phyloP scores from a whole-genome alignment of 2,113 vertebrate genomes.

The Oreotrochilus melanogaster region DNA sequence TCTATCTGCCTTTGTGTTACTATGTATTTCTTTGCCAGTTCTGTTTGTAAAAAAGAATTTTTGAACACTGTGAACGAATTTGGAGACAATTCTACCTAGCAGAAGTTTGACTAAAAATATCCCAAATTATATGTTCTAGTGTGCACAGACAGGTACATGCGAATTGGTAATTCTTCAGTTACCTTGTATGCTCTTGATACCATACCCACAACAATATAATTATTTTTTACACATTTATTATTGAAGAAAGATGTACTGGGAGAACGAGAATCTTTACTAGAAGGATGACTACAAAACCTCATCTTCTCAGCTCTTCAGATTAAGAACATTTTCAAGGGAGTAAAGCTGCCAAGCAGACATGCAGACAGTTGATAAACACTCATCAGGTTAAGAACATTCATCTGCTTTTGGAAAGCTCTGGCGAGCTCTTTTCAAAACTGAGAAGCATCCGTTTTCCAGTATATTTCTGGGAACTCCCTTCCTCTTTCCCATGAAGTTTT shows the following conservation, averaged over 20 bases:
- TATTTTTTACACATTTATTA: neutral
- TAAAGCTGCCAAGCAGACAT: neutral
- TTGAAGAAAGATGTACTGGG: neutral
- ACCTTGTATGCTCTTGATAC: neutral
- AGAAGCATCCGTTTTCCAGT: neutral
- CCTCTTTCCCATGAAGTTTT: constrained; percentile 58
- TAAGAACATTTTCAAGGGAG: neutral
- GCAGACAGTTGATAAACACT: constrained; percentile 57
- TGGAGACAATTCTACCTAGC: neutral
- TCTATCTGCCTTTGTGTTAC: neutral
- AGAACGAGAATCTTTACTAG: neutral
- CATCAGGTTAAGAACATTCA: constrained; percentile 34
- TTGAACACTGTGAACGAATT: neutral
- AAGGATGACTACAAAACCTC: neutral
- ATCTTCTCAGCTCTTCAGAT: neutral
- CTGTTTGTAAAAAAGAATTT: neutral
- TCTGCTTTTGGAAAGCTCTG: constrained; percentile 53
- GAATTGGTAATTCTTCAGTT: neutral
- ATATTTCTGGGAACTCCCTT: constrained; percentile 61
- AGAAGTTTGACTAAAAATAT: neutral
- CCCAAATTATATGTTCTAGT: neutral
- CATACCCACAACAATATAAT: neutral
- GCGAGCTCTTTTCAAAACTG: neutral
- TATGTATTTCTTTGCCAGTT: neutral
- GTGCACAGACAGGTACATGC: neutral